These are phyloP conservation scores for Proales similis DNA, from an alignment of 1,140 invertebrate species.

Conservation along the genomic window DNA sequence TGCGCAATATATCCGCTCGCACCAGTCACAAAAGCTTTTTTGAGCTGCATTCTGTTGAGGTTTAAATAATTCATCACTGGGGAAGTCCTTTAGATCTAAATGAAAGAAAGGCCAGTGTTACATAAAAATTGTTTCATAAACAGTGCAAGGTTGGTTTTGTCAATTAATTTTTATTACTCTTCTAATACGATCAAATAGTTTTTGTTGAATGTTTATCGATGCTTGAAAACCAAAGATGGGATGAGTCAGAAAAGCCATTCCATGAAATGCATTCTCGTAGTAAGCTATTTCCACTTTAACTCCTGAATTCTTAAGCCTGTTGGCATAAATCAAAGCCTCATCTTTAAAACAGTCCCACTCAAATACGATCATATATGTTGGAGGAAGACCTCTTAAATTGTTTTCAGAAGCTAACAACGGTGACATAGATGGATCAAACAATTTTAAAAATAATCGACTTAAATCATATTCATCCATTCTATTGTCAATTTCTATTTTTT, in stretches of 20 bases:
- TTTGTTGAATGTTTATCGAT: background rate
- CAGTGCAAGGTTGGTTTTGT: too few relatives aligned
- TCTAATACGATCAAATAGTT: background rate
- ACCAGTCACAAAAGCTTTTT: slow-evolving; percentile 59
- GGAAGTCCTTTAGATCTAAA: too few relatives aligned
- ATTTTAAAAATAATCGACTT: background rate
- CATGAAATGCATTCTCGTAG: slow-evolving; percentile 28
- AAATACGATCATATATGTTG: slow-evolving; percentile 15
- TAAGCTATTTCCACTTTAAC: slow-evolving; percentile 9
- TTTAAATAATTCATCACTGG: too few relatives aligned
- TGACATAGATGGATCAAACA: slow-evolving; percentile 7
- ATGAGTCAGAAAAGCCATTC: background rate
- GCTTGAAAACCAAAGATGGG: background rate
- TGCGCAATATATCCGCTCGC: slow-evolving; percentile 58
- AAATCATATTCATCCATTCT: slow-evolving; percentile 2
- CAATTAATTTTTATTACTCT: too few relatives aligned
- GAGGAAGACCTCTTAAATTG: background rate
- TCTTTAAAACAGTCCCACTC: slow-evolving; percentile 26
- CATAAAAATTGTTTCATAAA: too few relatives aligned
- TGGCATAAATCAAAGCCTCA: slow-evolving; percentile 11
- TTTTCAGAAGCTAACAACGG: background rate
- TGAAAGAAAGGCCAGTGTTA: too few relatives aligned
- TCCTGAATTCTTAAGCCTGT: slow-evolving; percentile 6
- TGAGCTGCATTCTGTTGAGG: too few relatives aligned
- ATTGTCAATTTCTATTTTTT: background rate